These are phyloP conservation scores for Nibea albiflora DNA, from an alignment of 2,113 vertebrate genomes.

Conservation along the genomic window DNA sequence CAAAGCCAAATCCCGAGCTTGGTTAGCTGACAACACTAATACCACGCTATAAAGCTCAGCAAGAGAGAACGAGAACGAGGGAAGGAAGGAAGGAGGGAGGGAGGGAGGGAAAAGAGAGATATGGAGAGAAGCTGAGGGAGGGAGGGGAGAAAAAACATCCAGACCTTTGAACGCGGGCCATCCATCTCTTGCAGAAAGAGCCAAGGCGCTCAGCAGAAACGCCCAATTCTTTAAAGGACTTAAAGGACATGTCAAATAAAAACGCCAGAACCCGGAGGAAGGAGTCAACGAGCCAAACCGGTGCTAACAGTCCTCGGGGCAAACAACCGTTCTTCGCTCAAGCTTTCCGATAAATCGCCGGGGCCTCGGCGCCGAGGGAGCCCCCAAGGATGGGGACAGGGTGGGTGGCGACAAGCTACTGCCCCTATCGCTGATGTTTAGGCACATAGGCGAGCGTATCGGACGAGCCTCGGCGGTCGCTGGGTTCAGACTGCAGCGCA, in stretches of 20 bases:
- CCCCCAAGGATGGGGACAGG: conserved; percentile 36
- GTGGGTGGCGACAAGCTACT: conserved; percentile 34
- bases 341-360: conserved; percentile 74
- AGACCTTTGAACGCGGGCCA: conserved; percentile 84
- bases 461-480: conserved; percentile 43
- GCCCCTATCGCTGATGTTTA: conserved; percentile 56
- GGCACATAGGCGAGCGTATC: conserved; percentile 13
- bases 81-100: conserved; percentile 12
- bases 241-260: conserved; percentile 84
- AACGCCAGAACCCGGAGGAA: conserved; percentile 53
- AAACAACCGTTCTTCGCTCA: conserved; percentile 61
- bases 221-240: conserved; percentile 84
- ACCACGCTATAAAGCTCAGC: conserved; percentile 65
- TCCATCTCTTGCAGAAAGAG: conserved; percentile 85
- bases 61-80: conserved; percentile 30
- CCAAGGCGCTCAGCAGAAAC: conserved; percentile 84
- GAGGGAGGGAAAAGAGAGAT: background rate
- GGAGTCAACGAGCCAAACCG: conserved; percentile 71
- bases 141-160: conserved; percentile 66
- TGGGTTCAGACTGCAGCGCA: conserved; percentile 52
- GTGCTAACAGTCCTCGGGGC: conserved; percentile 72
- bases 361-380: conserved; percentile 32
- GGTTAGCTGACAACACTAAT: conserved; percentile 76
- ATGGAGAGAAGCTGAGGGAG: conserved; percentile 18
- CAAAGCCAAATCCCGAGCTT: conserved; percentile 72